phyloP scores from a whole-genome alignment of 2,888 invertebrate species.

The Andrena fulva region DNA sequence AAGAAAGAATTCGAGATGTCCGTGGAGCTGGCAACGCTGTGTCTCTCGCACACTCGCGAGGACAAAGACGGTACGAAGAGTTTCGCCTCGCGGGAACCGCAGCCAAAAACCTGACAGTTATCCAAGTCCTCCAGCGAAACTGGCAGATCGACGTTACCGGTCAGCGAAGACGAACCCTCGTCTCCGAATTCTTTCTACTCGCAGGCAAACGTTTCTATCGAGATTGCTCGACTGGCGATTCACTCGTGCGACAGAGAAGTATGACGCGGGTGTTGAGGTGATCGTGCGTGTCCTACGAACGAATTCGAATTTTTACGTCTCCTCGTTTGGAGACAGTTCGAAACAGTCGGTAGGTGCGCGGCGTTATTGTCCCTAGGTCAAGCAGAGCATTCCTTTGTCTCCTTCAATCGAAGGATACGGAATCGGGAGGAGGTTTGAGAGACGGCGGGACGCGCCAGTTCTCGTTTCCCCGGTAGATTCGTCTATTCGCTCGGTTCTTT shows the following conservation, averaged over 20 bases:
- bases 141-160: slow-evolving; percentile 77
- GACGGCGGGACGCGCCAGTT: slow-evolving; percentile 8
- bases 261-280: background rate
- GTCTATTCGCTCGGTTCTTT: slow-evolving; percentile 25
- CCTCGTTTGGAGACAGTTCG: background rate
- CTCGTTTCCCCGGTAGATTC: slow-evolving; percentile 35
- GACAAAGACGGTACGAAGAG: background rate
- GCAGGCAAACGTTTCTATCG: slow-evolving; percentile 5
- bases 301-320: background rate
- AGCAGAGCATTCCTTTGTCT: background rate
- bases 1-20: background rate
- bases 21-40: background rate
- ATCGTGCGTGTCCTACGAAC: background rate
- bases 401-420: background rate
- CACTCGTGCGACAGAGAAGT: background rate
- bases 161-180: background rate
- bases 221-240: background rate
- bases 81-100: background rate
- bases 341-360: too few relatives aligned
- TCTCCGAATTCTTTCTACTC: slow-evolving; percentile 7
- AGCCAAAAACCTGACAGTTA: slow-evolving; percentile 13
- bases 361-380: slow-evolving; percentile 16
- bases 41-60: background rate
- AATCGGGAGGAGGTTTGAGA: background rate
- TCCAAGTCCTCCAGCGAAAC: slow-evolving; percentile 73